Base-by-base conservation (phyloP, 1,140 invertebrate genomes). In the Odontomachus brunneus region DNA sequence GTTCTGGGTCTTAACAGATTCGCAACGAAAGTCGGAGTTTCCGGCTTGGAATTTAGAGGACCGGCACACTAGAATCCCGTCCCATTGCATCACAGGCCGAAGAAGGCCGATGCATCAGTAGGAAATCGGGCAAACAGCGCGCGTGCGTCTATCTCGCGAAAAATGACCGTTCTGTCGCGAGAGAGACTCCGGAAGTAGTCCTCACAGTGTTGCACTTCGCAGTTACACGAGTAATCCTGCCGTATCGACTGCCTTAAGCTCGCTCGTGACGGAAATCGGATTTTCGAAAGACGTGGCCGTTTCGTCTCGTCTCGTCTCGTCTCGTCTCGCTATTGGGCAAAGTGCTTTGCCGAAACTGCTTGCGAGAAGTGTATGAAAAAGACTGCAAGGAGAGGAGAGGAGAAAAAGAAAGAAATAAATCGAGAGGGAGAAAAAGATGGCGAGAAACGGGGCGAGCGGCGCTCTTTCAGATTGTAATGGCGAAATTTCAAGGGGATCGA, bases 261-360 rank as follows among this genome's bases (percentile, higher is more conserved):
- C 49, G 60, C 59, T 65, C 74, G 74, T 66, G 65, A 71, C 53
- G 63, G 71, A 82, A 80, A 75, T 71, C 74, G 51, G 67, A 83
- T 76, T 83, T 75, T 78, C 85, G 71, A 80, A 72, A 84, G 74
- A 80, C 65, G 74, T 49, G 33, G 22, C 33, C 51, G 63, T 57
- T 51, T 33, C 38, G 38, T 44, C 83, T 72, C 85, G 60, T n/a
- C n/a, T n/a, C n/a, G n/a, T 81, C 17, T 49, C 12, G 24, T 84
- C 83, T 72, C 85, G 60, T 81, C n/a, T 49, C 14, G 24, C 14
- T 33, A 53, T 81, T 67, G 81, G 22, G 73, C 38, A 80, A 80
- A 80, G 75, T 80, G 75, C 75, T 80, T 55, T 33, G 22, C 63
- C 75, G 14, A 71, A 78, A 78, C 63, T 55, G 74, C n/a, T 17